phyloP scores from a whole-genome alignment of 2,797 vertebrate species.

The Oreonectes daqikongensis region DNA sequence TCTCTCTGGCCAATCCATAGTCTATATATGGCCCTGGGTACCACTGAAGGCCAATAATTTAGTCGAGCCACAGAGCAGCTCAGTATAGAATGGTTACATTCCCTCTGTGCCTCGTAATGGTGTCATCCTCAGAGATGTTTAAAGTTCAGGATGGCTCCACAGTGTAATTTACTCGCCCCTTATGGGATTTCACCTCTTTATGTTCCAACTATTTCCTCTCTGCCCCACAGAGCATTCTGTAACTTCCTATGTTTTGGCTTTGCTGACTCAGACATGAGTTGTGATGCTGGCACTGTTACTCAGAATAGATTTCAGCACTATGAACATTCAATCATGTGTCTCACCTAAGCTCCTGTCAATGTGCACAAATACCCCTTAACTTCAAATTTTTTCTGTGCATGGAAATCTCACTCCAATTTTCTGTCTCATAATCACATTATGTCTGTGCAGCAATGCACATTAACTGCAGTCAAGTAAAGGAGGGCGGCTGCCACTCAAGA shows the following conservation, averaged over 20 bases:
- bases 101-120: not conserved
- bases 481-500: constrained; percentile 57
- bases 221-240: constrained; percentile 18
- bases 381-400: not conserved
- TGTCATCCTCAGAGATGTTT: constrained; percentile 18
- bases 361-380: constrained; percentile 3
- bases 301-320: constrained; percentile 2
- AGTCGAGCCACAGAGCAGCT: constrained; percentile 29
- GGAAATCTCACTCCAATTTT: constrained; percentile 25
- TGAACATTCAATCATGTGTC: not conserved
- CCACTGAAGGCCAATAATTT: constrained; percentile 39
- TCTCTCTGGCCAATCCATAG: constrained; percentile 65
- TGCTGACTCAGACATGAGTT: constrained; percentile 17
- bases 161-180: constrained; percentile 19
- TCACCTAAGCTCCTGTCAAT: not conserved
- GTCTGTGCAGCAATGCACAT: constrained; percentile 61
- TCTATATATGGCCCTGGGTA: constrained; percentile 42
- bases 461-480: constrained; percentile 63
- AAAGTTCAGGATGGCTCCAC: constrained; percentile 23
- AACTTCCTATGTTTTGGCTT: constrained; percentile 9
- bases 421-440: constrained; percentile 52
- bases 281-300: constrained; percentile 6
- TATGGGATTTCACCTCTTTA: constrained; percentile 24
- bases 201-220: constrained; percentile 9
- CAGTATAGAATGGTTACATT: not conserved